Evolutionary conservation across 2,888 invertebrate genomes (phyloP).

Genomic region (Microctonus aethiopoides): DNA sequence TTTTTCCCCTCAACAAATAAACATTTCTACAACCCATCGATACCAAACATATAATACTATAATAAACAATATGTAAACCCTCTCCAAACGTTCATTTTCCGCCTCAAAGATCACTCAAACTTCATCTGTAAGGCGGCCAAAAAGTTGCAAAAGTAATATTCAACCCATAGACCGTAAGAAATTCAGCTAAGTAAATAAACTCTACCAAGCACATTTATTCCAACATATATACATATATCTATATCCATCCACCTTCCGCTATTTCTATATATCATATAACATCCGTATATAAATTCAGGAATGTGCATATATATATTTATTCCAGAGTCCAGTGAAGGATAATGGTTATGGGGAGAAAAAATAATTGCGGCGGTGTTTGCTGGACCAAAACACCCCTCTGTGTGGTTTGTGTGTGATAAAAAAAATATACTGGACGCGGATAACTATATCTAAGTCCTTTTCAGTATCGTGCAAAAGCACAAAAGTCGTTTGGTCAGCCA

Average conservation of each 20-base stretch:
- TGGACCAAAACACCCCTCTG: constrained; percentile 56
- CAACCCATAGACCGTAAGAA: constrained; percentile 29
- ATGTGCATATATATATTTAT: background rate
- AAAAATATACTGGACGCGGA: constrained; percentile 30
- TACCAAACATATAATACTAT: background rate
- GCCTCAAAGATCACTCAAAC: constrained; percentile 33
- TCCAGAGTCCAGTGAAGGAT: background rate
- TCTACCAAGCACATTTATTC: background rate
- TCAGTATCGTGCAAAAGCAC: constrained; percentile 33
- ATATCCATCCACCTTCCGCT: too few relatives aligned
- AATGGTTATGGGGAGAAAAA: background rate
- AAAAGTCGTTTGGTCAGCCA: constrained; percentile 40
- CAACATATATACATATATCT: background rate
- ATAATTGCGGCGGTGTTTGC: constrained; percentile 40
- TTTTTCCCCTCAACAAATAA: too few relatives aligned
- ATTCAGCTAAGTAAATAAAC: constrained; percentile 19
- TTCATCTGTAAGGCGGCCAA: constrained; percentile 25
- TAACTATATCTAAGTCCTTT: constrained; percentile 31
- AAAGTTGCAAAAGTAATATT: constrained; percentile 18
- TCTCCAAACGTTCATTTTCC: constrained; percentile 37
- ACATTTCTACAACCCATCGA: too few relatives aligned
- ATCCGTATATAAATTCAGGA: too few relatives aligned
- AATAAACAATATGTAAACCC: background rate
- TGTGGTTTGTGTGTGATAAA: constrained; percentile 36
- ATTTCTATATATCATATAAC: too few relatives aligned